These are phyloP conservation scores for Aelia acuminata DNA, from an alignment of 2,888 invertebrate species.

Conservation along the genomic window DNA sequence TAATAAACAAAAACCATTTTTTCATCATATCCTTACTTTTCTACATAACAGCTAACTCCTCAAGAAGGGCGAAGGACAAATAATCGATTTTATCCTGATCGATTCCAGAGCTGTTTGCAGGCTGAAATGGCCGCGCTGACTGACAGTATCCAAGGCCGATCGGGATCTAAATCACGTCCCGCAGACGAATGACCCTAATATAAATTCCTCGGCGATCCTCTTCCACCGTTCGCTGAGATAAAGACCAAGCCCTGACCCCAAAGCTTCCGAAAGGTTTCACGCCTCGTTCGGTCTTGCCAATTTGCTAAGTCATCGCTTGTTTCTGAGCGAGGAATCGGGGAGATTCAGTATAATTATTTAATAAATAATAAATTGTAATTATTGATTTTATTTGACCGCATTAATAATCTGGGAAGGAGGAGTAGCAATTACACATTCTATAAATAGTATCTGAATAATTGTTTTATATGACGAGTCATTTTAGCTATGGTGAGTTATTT, in stretches of 20 bases:
- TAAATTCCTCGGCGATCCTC: neutral
- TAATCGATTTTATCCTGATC: neutral
- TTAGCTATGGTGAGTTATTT: too few species aligned
- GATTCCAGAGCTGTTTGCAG: neutral
- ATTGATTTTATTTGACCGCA: too few species aligned
- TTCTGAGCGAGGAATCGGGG: neutral
- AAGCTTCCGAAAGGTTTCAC: neutral
- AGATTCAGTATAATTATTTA: too few species aligned
- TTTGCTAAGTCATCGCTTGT: neutral
- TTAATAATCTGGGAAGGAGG: too few species aligned
- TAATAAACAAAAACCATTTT: too few species aligned
- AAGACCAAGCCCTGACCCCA: neutral
- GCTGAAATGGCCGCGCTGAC: neutral
- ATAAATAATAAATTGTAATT: too few species aligned
- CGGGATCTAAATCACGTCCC: constrained; percentile 17
- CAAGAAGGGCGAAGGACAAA: neutral
- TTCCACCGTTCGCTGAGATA: neutral
- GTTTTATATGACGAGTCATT: too few species aligned
- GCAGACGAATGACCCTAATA: neutral
- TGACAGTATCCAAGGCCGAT: neutral
- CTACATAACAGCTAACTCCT: neutral
- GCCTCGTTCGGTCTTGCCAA: neutral
- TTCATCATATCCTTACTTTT: neutral
- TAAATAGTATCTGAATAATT: too few species aligned
- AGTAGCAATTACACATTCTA: too few species aligned